Evolutionary conservation across 2,888 invertebrate species (phyloP).

Genomic region (Orchesellides sinensis): DNA sequence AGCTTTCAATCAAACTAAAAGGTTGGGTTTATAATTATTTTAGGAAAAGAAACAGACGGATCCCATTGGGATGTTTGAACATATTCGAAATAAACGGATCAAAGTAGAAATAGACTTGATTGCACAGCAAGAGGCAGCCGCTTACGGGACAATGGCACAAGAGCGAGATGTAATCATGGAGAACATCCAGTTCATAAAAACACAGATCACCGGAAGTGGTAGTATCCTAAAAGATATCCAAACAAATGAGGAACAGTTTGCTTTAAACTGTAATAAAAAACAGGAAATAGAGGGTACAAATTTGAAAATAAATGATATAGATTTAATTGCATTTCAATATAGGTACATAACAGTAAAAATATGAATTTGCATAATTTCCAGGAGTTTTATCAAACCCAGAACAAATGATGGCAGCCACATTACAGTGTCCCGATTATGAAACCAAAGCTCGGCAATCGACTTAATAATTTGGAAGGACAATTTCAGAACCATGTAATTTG

Average conservation of each 20-base stretch:
- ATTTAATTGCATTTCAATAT: no score
- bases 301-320: neutral
- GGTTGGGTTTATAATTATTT: neutral
- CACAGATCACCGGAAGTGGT: conserved; percentile 1
- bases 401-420: neutral
- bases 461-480: conserved; percentile 33
- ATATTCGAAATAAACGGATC: conserved; percentile 43
- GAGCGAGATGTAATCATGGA: conserved; percentile 47
- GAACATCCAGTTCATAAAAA: conserved; percentile 25
- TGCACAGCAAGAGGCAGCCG: conserved; percentile 24
- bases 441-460: neutral
- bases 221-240: conserved; percentile 39
- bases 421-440: conserved; percentile 42
- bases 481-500: conserved; percentile 49
- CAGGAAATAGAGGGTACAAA: conserved; percentile 48
- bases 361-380: neutral
- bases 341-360: no score
- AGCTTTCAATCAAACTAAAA: no score
- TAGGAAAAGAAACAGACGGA: conserved; percentile 47
- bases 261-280: conserved; percentile 41
- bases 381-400: conserved; percentile 24
- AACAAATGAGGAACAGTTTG: conserved; percentile 49
- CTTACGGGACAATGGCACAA: conserved; percentile 7
- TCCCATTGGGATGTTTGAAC: conserved; percentile 54
- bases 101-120: conserved; percentile 43